Evolutionary conservation across 2,797 vertebrate genomes (phyloP).

Genomic region (Brachyalestes nurse): DNA sequence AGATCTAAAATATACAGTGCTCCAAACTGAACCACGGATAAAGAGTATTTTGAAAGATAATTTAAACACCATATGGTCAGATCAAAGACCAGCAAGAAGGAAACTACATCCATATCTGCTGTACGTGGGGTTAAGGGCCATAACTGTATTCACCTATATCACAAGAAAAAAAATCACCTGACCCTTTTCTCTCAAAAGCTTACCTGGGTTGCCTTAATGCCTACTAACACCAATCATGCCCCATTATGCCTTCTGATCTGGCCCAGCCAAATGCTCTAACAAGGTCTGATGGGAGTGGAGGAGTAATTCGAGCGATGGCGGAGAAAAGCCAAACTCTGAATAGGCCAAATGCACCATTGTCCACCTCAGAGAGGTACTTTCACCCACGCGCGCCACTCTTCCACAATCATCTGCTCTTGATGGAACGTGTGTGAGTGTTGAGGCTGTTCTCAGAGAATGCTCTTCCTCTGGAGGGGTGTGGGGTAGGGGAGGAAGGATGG

Average conservation of each 20-base stretch:
- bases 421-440: slow-evolving; percentile 69
- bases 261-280: slow-evolving; percentile 72
- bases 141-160: slow-evolving; percentile 35
- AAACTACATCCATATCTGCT: slow-evolving; percentile 25
- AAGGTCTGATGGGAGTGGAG: slow-evolving; percentile 71
- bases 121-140: background rate
- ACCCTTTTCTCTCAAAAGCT: slow-evolving; percentile 24
- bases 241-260: slow-evolving; percentile 69
- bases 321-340: slow-evolving; percentile 73
- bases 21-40: background rate
- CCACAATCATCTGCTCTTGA: slow-evolving; percentile 83
- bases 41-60: slow-evolving; percentile 13
- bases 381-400: slow-evolving; percentile 71
- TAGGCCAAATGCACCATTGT: slow-evolving; percentile 73
- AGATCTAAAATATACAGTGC: background rate
- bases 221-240: slow-evolving; percentile 71
- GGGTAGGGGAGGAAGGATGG: slow-evolving; percentile 53
- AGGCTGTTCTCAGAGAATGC: slow-evolving; percentile 64
- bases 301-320: slow-evolving; percentile 71
- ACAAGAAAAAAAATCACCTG: slow-evolving; percentile 15
- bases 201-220: slow-evolving; percentile 56
- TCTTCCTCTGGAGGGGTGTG: slow-evolving; percentile 71
- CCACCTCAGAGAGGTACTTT: slow-evolving; percentile 65
- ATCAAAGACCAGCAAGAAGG: slow-evolving; percentile 5
- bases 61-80: background rate